Conservation (phyloP, 2,113 vertebrate species). For the Otolemur garnettii region DNA sequence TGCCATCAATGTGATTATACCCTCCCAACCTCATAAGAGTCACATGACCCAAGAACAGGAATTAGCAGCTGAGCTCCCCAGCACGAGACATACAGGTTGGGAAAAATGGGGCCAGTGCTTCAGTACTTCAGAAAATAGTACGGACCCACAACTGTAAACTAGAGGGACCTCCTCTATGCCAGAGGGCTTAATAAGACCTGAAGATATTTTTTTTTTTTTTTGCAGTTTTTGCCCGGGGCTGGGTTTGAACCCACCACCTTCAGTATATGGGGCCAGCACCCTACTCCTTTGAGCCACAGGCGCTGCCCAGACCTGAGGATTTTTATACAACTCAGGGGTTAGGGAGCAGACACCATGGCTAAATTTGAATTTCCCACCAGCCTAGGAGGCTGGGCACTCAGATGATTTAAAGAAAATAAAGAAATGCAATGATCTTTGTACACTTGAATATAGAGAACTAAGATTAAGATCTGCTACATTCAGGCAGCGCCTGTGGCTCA, state of each 20-base stretch:
- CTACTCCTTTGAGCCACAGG: no score
- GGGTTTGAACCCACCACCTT: no score
- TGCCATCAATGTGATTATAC: not conserved
- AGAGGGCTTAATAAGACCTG: no score
- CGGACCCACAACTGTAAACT: no score
- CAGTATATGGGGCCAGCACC: no score
- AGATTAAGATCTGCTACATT: not conserved
- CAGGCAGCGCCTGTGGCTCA: no score
- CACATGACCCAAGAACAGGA: not conserved
- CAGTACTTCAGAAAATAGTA: not conserved
- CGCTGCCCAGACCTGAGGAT: not conserved
- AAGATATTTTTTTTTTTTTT: no score
- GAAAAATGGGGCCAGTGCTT: not conserved
- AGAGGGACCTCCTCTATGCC: no score
- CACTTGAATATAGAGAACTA: not conserved
- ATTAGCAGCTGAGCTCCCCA: not conserved
- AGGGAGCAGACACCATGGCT: not conserved
- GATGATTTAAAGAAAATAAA: not conserved
- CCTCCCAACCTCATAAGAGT: not conserved
- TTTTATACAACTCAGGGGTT: not conserved
- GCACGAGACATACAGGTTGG: not conserved
- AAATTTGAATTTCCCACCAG: not conserved
- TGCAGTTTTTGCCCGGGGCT: no score
- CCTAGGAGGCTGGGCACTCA: not conserved
- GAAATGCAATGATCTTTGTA: not conserved